phyloP scores from a whole-genome alignment of 2,888 invertebrate genomes.

The Hydropsyche betteni region DNA sequence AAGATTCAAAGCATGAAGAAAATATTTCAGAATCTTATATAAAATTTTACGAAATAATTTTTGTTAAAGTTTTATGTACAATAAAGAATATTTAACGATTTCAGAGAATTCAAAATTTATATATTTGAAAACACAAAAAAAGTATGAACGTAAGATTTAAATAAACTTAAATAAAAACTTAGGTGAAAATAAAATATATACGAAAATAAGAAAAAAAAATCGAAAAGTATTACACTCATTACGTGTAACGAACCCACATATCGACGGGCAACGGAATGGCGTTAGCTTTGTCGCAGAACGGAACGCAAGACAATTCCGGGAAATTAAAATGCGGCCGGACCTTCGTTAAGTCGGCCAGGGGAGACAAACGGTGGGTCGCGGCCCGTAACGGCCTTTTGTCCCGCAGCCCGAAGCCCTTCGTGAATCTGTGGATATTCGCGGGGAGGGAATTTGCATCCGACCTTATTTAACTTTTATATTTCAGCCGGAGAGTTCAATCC shows the following conservation, averaged over 20 bases:
- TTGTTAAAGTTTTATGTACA: no score
- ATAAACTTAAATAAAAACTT: no score
- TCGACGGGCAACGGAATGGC: neutral
- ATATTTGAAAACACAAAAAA: no score
- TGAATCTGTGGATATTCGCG: neutral
- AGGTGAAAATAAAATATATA: no score
- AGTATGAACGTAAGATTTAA: no score
- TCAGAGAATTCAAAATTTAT: no score
- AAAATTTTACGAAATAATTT: no score
- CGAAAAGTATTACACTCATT: no score
- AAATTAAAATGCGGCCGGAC: constrained; percentile 32
- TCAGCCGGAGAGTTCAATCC: neutral
- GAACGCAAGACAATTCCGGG: neutral
- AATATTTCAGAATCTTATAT: no score
- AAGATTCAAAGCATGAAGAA: no score
- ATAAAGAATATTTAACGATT: no score
- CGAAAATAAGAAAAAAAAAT: no score
- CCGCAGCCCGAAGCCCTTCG: neutral
- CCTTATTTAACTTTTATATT: constrained; percentile 15
- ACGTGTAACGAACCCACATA: neutral
- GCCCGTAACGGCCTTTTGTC: constrained; percentile 32
- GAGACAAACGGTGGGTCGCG: constrained; percentile 21
- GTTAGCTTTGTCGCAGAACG: neutral
- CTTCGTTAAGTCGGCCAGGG: constrained; percentile 27
- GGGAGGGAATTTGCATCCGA: constrained; percentile 25